A percentile compares a stretch with the other conserved stretches of the same genome.
phyloP scores from a whole-genome alignment of 2,888 invertebrate genomes.

The Matsumyia berberina region DNA sequence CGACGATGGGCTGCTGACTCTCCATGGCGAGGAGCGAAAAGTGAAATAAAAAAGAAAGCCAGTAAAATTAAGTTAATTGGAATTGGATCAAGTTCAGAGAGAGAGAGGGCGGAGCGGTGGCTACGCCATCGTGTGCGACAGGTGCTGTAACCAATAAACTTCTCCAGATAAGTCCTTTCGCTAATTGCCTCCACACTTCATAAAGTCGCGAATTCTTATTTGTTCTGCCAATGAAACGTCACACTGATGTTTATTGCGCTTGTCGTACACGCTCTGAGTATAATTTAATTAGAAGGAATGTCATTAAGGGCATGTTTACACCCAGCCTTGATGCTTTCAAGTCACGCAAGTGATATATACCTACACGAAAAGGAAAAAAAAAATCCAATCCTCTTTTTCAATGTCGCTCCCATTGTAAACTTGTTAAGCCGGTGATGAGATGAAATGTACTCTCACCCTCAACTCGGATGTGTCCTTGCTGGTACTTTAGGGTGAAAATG shows the following conservation, averaged over 20 bases:
- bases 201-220: conserved; percentile 39
- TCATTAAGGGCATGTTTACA: conserved; percentile 55
- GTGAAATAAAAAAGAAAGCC: conserved; percentile 29
- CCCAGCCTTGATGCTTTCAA: conserved; percentile 38
- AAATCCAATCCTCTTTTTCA: conserved; percentile 30
- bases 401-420: conserved; percentile 33
- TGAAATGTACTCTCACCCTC: conserved; percentile 11
- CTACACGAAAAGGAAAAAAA: neutral
- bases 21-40: neutral
- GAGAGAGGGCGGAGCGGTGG: neutral
- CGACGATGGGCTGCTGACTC: neutral
- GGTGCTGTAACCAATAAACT: conserved; percentile 56
- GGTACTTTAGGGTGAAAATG: conserved; percentile 11
- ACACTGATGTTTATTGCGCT: conserved; percentile 25
- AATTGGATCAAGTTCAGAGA: conserved; percentile 67
- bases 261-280: conserved; percentile 37
- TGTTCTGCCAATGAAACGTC: conserved; percentile 16
- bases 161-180: conserved; percentile 43
- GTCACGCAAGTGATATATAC: conserved; percentile 48
- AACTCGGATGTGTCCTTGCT: conserved; percentile 7
- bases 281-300: conserved; percentile 66
- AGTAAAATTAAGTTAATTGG: conserved; percentile 70
- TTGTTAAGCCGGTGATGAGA: conserved; percentile 22
- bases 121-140: conserved; percentile 38
- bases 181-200: conserved; percentile 66